Base-by-base conservation (phyloP, 1,140 invertebrate genomes). In the Ceratina calcarata region DNA sequence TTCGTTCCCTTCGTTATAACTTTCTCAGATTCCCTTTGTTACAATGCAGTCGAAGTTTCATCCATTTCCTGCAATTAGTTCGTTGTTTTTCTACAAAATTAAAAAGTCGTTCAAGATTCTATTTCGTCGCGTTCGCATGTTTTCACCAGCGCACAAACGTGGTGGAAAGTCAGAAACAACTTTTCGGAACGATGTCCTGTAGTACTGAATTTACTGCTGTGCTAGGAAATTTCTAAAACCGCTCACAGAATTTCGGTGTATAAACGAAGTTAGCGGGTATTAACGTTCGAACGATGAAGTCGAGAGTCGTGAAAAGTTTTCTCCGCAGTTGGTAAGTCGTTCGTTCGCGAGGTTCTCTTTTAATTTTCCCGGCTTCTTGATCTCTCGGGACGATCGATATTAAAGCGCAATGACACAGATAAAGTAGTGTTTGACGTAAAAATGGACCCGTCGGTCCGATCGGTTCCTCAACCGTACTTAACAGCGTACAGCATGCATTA, bases 61-160 rank as follows among this genome's bases (percentile, higher is more conserved):
- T 27, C 37, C 45, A 69, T 55, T 45, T 45, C 8, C 65, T 16
- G 15, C 45, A 16, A n/a, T 32, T 32, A 32, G 20, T 20, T 7
- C 20, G 4, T 10, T 49, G n/a, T 60, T 37, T 73, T 64, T 64
- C 45, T 70, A 71, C 45, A 66, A 79, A 84, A 79, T 82, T 70
- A 68, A 83, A 60, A 69, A 10, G 37, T 45, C 37, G 37, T 45
- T 45, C 37, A 45, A 45, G 37, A 45, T 45, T 45, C 37, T 45
- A 45, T 45, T 8, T 45, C 10, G 37, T 45, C 37, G 37, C 37
- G 37, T 45, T 45, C 37, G 37, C 37, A 45, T 6, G 37, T 45
- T 45, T 45, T 45, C 37, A 45, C 37, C 37, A 10, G 37, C 37
- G 37, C 37, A 45, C 3, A 10, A 45, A 45, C 37, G 10, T 6